phyloP scores from a whole-genome alignment of 2,113 vertebrate genomes.

The Ceratotherium simum region DNA sequence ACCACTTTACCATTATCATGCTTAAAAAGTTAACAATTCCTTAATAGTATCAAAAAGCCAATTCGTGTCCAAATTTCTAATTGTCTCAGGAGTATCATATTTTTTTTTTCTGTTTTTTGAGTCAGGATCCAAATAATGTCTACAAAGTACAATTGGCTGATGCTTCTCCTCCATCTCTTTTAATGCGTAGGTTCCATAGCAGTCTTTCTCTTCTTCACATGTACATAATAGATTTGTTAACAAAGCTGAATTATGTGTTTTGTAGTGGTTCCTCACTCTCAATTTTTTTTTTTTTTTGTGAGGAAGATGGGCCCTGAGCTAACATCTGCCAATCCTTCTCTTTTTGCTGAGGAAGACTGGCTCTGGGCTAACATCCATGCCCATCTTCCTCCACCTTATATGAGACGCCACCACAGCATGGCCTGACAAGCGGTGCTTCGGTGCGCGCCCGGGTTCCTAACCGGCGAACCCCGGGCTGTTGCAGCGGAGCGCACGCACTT shows the following conservation, averaged over 20 bases:
- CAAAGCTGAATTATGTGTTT: not conserved
- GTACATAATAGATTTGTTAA: no score
- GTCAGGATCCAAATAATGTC: not conserved
- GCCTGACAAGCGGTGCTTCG: no score
- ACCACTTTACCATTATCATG: not conserved
- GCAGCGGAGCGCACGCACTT: no score
- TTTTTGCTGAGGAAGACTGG: no score
- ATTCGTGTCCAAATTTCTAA: accelerated
- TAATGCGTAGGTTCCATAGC: accelerated
- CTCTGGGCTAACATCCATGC: no score
- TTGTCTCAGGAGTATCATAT: accelerated
- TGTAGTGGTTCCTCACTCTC: not conserved
- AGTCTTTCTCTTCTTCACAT: not conserved
- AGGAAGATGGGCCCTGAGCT: no score
- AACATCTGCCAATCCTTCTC: no score
- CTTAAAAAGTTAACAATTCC: not conserved
- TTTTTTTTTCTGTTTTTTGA: not conserved
- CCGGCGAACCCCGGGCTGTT: no score
- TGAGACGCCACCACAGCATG: no score
- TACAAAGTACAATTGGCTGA: accelerated
- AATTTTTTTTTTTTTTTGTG: not conserved
- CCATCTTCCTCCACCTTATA: no score
- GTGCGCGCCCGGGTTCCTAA: no score
- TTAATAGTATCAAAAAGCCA: accelerated
- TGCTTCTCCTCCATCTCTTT: not conserved